phyloP scores from a whole-genome alignment of 2,113 vertebrate species.

The Ursus arctos region DNA sequence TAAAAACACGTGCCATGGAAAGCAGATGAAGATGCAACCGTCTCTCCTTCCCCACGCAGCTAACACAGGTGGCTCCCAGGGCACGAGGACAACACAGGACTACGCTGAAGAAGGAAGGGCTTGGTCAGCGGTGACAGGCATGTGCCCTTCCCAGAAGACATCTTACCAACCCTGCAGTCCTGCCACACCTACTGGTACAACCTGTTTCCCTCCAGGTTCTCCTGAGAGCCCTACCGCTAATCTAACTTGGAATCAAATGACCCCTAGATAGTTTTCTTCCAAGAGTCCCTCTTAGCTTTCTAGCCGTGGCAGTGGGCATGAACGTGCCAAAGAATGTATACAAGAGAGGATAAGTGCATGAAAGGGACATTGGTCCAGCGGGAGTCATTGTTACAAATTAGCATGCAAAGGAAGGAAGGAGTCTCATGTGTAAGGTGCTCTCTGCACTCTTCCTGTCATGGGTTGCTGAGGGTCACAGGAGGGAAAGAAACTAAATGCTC shows the following conservation, averaged over 20 bases:
- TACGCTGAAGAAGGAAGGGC: not conserved
- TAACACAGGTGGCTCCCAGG: not conserved
- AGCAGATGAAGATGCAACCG: not conserved
- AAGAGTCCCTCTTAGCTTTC: not conserved
- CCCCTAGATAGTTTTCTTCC: not conserved
- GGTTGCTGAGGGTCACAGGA: not conserved
- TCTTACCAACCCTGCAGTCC: not conserved
- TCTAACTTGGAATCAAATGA: not conserved
- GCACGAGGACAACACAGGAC: fast-evolving
- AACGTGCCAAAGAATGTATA: fast-evolving
- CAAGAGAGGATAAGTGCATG: not conserved
- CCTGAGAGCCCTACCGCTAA: not conserved
- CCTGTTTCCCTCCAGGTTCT: not conserved
- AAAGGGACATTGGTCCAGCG: not conserved
- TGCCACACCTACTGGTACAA: not conserved
- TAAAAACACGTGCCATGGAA: not conserved
- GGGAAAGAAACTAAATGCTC: not conserved
- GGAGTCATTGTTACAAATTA: not conserved
- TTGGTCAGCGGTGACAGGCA: too few relatives aligned
- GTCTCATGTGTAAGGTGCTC: not conserved
- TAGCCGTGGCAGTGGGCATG: not conserved
- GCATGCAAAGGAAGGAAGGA: not conserved
- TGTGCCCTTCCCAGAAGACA: fast-evolving
- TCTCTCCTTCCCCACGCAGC: fast-evolving
- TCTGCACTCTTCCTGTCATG: not conserved